Base-by-base conservation (phyloP, 2,797 vertebrate species). In the Siniperca undulata region DNA sequence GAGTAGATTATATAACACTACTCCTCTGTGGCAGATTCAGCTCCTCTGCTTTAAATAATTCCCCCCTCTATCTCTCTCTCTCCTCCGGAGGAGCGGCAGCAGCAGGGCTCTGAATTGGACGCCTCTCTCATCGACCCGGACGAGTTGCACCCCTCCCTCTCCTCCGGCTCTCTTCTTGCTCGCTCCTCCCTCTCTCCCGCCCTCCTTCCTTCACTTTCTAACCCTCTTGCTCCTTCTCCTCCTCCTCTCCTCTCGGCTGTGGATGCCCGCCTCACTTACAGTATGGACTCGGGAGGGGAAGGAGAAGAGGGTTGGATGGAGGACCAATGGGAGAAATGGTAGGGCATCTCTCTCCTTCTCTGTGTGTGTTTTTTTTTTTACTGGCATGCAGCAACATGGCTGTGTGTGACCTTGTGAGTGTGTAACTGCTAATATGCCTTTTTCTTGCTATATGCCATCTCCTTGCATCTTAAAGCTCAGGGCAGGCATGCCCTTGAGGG, bases 301-400 rank as follows among this genome's bases (percentile, higher is more conserved):
- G 94, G 97, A 95, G 97, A 95, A 95, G 97, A 98, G 93, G 97
- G 96, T 92, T 99, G 98, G 98, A 95, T 99, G 96, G 98, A 99
- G 95, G 98, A 99, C 90, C 98, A 97, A 94, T 99, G 98, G 98
- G 98, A 99, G 94, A 97, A 96, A 98, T 99, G 98, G 98, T 99
- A 98, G 93, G 96, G 65, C 19, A 80, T 70, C 67, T 71, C 74
- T 90, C 52, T 83, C 67, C 10, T 52, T 81, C 7, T 75, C 17
- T 38, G 20, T 53, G 30, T 30, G 8, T 81, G 9, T 42, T n/a
- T 83, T 70, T 38, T 38, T 62, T 74, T 34, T 68, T 58, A 58
- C 79, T 8, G 50, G 46, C 79, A 52, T 80, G 70, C 82, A 85
- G 75, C 78, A 86, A 80, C 82, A 70, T 82, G 81, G 86, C 69